Conservation (phyloP, 2,888 invertebrate species). For the Drosophila demipolita region DNA sequence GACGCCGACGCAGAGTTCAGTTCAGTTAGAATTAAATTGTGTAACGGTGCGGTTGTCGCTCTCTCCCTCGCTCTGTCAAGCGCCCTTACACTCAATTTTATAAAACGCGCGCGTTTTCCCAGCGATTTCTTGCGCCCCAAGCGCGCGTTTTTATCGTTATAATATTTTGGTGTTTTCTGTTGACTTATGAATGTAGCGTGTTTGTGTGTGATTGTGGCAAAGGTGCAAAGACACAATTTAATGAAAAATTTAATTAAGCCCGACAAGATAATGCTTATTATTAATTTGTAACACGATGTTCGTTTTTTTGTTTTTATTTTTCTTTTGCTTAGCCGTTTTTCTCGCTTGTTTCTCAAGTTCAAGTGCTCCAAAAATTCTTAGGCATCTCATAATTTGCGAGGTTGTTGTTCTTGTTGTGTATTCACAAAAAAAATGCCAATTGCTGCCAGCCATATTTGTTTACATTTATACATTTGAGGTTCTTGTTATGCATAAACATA, state of each 20-base stretch:
- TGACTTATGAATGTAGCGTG: slow-evolving; percentile 31
- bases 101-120: slow-evolving; percentile 50
- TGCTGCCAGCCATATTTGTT: slow-evolving; percentile 50
- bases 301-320: neutral
- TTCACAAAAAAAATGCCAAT: slow-evolving; percentile 50
- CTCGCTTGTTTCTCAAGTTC: slow-evolving; percentile 43
- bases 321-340: neutral
- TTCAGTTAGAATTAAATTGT: slow-evolving; percentile 83
- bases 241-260: slow-evolving; percentile 28
- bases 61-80: slow-evolving; percentile 9
- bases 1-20: slow-evolving; percentile 69
- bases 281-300: slow-evolving; percentile 10
- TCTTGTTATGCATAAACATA: slow-evolving; percentile 41
- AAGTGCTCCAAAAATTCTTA: slow-evolving; percentile 39
- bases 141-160: slow-evolving; percentile 45
- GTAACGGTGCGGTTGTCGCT: slow-evolving; percentile 76
- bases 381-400: slow-evolving; percentile 38
- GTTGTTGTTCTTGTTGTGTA: neutral
- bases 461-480: slow-evolving; percentile 52
- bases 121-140: slow-evolving; percentile 35
- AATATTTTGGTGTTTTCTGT: slow-evolving; percentile 31
- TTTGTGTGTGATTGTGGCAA: slow-evolving; percentile 7
- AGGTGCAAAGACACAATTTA: slow-evolving; percentile 42
- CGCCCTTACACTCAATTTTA: slow-evolving; percentile 35
- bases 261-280: slow-evolving; percentile 14